A percentile compares a stretch with the other conserved stretches of the same genome.
These are phyloP conservation scores for Andrena dorsata DNA, from an alignment of 2,888 invertebrate species.

Conservation along the genomic window DNA sequence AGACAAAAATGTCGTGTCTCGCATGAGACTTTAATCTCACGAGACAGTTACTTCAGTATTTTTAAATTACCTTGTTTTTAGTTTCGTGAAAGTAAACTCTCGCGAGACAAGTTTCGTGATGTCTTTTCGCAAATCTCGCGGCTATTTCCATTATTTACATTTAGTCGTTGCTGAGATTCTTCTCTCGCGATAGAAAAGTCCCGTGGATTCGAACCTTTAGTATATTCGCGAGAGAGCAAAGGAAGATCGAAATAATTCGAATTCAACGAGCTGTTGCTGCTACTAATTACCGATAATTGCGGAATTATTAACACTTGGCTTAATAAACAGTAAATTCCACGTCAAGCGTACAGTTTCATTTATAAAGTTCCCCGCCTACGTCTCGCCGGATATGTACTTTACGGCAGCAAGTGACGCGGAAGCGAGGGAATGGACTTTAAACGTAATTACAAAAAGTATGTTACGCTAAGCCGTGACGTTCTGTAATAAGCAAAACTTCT, in stretches of 20 bases:
- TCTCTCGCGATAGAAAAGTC: no score
- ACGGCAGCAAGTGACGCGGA: rapidly evolving
- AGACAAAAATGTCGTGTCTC: no score
- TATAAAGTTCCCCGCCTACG: not conserved
- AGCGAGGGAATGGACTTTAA: not conserved
- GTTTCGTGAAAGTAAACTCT: no score
- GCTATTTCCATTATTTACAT: no score
- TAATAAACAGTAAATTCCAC: not conserved
- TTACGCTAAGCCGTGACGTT: not conserved
- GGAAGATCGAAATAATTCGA: not conserved
- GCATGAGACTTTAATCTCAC: no score
- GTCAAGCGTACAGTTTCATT: not conserved
- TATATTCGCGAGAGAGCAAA: no score
- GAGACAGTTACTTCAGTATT: not conserved
- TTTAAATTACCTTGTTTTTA: no score
- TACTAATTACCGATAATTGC: not conserved
- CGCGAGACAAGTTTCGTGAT: no score
- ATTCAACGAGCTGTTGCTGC: not conserved
- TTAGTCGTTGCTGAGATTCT: no score
- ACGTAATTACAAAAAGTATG: conserved; percentile 13
- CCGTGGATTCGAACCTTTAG: no score
- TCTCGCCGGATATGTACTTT: not conserved
- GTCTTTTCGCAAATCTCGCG: no score
- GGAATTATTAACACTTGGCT: not conserved
- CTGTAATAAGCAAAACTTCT: not conserved